Conservation (phyloP, 1,140 invertebrate species). For the Atta colombica region DNA sequence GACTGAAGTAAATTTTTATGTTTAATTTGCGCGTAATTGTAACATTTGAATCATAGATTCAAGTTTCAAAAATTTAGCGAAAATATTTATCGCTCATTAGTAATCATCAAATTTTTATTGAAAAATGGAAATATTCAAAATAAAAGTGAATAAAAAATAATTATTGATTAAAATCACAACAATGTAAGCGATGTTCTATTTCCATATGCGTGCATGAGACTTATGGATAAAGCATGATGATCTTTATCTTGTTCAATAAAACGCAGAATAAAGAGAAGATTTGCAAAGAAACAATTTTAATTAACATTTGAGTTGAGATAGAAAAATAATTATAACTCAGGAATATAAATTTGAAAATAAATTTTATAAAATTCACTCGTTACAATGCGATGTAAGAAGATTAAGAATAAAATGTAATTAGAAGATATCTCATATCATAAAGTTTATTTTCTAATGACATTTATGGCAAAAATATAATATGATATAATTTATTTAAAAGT, state of each 20-base stretch:
- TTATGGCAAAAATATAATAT: background rate
- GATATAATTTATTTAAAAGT: constrained; percentile 51
- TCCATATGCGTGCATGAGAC: background rate
- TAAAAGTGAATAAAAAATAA: constrained; percentile 30
- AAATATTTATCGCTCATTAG: background rate
- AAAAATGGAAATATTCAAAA: background rate
- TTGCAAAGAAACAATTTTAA: background rate
- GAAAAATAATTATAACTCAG: background rate
- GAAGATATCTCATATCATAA: background rate
- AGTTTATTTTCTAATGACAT: background rate
- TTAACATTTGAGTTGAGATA: background rate
- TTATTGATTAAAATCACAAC: background rate
- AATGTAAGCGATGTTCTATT: constrained; percentile 34
- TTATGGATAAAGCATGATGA: background rate
- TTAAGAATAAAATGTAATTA: background rate
- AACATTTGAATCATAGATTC: background rate
- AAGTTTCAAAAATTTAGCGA: background rate
- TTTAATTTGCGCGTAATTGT: background rate
- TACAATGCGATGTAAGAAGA: background rate
- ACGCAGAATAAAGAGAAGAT: background rate
- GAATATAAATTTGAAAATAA: background rate
- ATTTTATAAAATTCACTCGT: background rate
- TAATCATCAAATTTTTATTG: background rate
- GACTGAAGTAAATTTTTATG: background rate
- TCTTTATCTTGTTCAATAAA: background rate